Evolutionary conservation across 1,140 invertebrate species (phyloP).

Genomic region (Helicoverpa zea): DNA sequence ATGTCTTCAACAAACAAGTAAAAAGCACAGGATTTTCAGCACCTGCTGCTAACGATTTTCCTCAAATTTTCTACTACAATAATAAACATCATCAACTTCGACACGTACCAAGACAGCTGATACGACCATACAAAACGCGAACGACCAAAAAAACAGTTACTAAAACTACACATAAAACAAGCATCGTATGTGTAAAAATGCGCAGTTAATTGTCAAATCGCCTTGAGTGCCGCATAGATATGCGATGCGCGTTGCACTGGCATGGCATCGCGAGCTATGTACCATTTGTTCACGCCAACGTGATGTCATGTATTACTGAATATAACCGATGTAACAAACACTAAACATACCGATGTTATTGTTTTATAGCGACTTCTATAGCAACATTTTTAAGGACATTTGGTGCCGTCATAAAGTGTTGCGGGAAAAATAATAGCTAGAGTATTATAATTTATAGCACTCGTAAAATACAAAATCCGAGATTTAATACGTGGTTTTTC

Average conservation of each 20-base stretch:
- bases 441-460: no score
- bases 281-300: conserved; percentile 48
- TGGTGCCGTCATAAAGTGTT: no score
- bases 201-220: conserved; percentile 55
- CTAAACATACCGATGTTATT: background rate
- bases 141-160: background rate
- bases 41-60: background rate
- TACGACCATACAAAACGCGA: conserved; percentile 3
- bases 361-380: background rate
- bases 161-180: background rate
- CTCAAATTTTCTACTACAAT: background rate
- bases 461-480: no score
- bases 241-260: conserved; percentile 64
- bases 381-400: no score
- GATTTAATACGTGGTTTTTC: no score
- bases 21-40: no score
- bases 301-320: conserved; percentile 46
- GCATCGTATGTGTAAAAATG: conserved; percentile 43
- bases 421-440: no score
- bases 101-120: background rate
- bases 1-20: no score
- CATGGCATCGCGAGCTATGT: conserved; percentile 56
- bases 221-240: conserved; percentile 67
- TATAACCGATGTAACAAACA: conserved; percentile 14
- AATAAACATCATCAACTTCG: background rate